Base-by-base conservation (phyloP, 2,888 invertebrate genomes). In the Cataglyphis cursor region DNA sequence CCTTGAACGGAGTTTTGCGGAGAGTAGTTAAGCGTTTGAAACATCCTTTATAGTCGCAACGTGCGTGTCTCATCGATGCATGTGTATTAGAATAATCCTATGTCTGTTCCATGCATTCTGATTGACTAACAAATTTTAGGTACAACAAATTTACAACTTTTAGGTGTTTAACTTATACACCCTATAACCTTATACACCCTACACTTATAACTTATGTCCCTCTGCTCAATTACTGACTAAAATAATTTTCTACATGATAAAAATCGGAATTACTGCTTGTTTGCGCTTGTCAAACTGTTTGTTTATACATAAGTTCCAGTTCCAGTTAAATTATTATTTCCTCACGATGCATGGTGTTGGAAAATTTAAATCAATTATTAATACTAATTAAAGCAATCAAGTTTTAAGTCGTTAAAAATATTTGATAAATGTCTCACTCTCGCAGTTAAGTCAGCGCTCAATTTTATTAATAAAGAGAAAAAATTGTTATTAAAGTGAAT, bases 61-160 rank as follows among this genome's bases (percentile, higher is more conserved):
- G 18, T 24, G 38, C 5, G 21, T 41, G 21, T 41, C n/a, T 41
- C 15, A 54, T 28, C 51, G 51, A 38, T 31, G 35, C 1, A 38
- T 24, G 6, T 15, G 57, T 57, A 31, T 15, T 51, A 48, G 24
- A 12, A 48, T 75, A 76, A 66, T 76, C n/a, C 51, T 24, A 28
- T 0, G 12, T 65, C 8, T 65, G 10, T 28, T 51, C 1, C 8
- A 18, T 24, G 15, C 10, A 9, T 51, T 28, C 24, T 66, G 51
- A 75, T 66, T 24, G 24, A 9, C 35, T 24, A 38, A 76, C 24
- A 35, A 75, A 64, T 76, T 76, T 66, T 66, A 66, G 15, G 12
- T 24, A 48, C 6, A 12, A 41, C 10, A 38, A 75, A 75, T 75
- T 24, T 35, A 18, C 21, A 51, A 75, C 24, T 66, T 66, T 65